Conservation (phyloP, 1,140 invertebrate genomes). For the Zaprionus camerounensis region DNA sequence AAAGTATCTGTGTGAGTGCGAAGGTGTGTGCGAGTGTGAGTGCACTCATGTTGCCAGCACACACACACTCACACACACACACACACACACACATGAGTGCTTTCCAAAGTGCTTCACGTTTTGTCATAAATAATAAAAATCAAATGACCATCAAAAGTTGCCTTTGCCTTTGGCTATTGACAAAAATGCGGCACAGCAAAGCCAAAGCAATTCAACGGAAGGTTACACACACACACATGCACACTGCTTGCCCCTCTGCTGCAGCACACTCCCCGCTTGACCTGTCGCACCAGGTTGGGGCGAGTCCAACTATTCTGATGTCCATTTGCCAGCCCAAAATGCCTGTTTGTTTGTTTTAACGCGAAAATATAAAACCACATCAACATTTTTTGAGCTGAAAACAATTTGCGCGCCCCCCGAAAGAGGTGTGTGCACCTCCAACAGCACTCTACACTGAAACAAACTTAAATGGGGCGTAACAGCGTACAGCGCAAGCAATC, state of each 20-base stretch:
- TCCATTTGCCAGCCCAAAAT: slow-evolving; percentile 77
- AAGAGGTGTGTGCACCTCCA: slow-evolving; percentile 20
- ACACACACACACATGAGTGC: not conserved
- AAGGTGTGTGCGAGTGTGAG: slow-evolving; percentile 24
- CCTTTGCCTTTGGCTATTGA: slow-evolving; percentile 57
- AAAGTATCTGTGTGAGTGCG: slow-evolving; percentile 36
- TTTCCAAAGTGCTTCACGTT: slow-evolving; percentile 71
- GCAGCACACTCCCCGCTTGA: slow-evolving; percentile 14
- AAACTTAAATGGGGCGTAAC: not conserved
- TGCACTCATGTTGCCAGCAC: slow-evolving; percentile 39
- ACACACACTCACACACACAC: not conserved
- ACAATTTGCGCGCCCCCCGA: slow-evolving; percentile 40
- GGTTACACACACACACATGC: slow-evolving; percentile 49
- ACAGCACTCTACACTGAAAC: not conserved
- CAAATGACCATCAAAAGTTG: slow-evolving; percentile 74
- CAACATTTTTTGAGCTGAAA: slow-evolving; percentile 65
- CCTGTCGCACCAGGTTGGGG: slow-evolving; percentile 53
- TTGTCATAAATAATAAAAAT: slow-evolving; percentile 82
- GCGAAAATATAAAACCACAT: slow-evolving; percentile 80
- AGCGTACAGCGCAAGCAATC: not conserved
- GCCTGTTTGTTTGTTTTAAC: slow-evolving; percentile 77
- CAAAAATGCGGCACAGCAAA: slow-evolving; percentile 58
- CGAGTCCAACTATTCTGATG: slow-evolving; percentile 62
- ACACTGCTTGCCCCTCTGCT: not conserved
- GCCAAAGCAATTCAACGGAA: slow-evolving; percentile 51